These are phyloP conservation scores for Clarias gariepinus DNA, from an alignment of 2,113 vertebrate genomes.

Conservation along the genomic window DNA sequence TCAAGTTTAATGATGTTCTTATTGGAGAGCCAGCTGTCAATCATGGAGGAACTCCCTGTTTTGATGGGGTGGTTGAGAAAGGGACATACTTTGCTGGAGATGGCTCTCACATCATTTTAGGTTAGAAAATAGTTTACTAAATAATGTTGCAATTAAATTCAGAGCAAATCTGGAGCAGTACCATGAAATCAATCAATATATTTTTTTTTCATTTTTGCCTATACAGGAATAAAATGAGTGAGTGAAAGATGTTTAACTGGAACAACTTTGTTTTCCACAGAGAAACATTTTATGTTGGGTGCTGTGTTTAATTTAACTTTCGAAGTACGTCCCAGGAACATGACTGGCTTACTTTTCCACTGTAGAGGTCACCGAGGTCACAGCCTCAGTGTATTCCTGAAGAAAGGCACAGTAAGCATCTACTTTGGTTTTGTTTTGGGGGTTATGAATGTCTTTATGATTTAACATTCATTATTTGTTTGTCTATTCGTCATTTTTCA, in stretches of 20 bases:
- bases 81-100: slow-evolving; percentile 81
- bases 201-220: neutral
- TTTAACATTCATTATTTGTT: neutral
- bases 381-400: slow-evolving; percentile 77
- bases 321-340: slow-evolving; percentile 75
- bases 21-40: slow-evolving; percentile 65
- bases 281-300: slow-evolving; percentile 64
- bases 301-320: slow-evolving; percentile 77
- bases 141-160: neutral
- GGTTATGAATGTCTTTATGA: neutral
- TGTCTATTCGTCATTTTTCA: neutral
- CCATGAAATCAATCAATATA: neutral
- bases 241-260: neutral
- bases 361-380: slow-evolving; percentile 58
- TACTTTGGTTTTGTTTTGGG: neutral
- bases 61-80: slow-evolving; percentile 62
- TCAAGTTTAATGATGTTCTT: slow-evolving; percentile 73
- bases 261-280: slow-evolving; percentile 59
- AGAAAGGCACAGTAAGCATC: slow-evolving; percentile 73
- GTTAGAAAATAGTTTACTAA: slow-evolving; percentile 60
- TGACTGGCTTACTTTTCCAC: slow-evolving; percentile 77
- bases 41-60: slow-evolving; percentile 72
- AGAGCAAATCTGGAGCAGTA: neutral
- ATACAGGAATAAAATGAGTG: neutral
- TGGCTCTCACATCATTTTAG: slow-evolving; percentile 76